These are phyloP conservation scores for Numenius phaeopus DNA, from an alignment of 2,797 vertebrate genomes.

Conservation along the genomic window DNA sequence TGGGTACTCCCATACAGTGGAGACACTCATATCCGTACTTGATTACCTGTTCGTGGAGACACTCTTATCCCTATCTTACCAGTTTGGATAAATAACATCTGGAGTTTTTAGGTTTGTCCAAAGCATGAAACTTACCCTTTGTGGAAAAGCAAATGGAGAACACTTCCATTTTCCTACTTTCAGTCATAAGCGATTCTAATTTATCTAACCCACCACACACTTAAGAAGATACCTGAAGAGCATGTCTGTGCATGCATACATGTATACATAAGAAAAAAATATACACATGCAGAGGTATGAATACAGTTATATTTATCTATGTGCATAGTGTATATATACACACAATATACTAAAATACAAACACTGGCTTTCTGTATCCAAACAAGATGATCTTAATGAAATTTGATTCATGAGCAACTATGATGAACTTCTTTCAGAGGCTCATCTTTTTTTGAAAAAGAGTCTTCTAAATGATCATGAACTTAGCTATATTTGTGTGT, in stretches of 20 bases:
- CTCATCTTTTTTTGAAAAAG: not conserved
- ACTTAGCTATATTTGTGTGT: not conserved
- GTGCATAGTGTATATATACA: not conserved
- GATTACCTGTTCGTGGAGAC: too few species aligned
- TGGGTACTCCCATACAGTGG: too few species aligned
- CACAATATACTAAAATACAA: not conserved
- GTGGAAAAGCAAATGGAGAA: not conserved
- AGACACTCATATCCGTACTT: too few species aligned
- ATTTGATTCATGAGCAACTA: not conserved
- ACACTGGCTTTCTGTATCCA: accelerated
- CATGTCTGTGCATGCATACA: not conserved
- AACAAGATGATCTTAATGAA: not conserved
- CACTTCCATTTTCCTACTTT: not conserved
- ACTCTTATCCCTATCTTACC: too few species aligned
- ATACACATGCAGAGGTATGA: not conserved
- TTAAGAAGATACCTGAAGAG: not conserved
- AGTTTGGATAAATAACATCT: not conserved
- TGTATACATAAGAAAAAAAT: not conserved
- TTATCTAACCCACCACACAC: not conserved
- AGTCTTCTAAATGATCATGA: not conserved
- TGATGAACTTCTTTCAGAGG: not conserved
- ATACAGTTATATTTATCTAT: not conserved
- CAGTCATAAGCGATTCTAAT: not conserved
- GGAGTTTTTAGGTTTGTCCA: not conserved
- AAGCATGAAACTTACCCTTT: not conserved